Base-by-base conservation (phyloP, 2,888 invertebrate genomes). In the Meandrusa payeni region DNA sequence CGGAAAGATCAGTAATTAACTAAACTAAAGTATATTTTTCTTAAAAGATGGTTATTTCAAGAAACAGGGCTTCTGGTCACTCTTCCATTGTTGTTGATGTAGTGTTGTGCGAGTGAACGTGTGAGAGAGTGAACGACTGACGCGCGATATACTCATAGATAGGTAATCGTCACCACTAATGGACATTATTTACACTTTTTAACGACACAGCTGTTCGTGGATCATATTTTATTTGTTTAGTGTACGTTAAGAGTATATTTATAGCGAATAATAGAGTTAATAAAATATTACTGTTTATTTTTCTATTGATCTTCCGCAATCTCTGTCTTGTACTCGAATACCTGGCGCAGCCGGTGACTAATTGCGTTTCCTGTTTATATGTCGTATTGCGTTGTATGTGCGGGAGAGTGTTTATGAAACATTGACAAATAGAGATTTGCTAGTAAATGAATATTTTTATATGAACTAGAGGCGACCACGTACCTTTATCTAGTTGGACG, bases 31-130 rank as follows among this genome's bases (percentile, higher is more conserved):
- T 61, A 56, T 64, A 66, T 58, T 57, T 68, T 67, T 68, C 13
- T 41, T 61, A 54, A 57, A 63, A 60, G 49, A 57, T 58, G 51
- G 59, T 63, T 57, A 53, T 51, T 47, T 61, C 46, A 70, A 61
- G 64, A 58, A 57, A 69, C 65, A 66, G 78, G 72, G 75, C 77
- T 83, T 81, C 81, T 77, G 61, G 74, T 54, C 66, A 72, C 59
- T 80, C 82, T 85, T 85, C 82, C 82, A 82, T 76, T 79, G 70
- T 80, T 81, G 68, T 71, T 72, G 63, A 68, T 64, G 64, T 64
- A 61, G 62, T 45, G 33, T 19, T 20, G 36, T n/a, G 24, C 4
- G 20, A 26, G 24, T 12, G 20, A 64, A 55, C 54, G 66, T 45
- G 56, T 49, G 53, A 46, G 55, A 55, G 69, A 55, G 59, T 68